These are phyloP conservation scores for Gryllus longicercus DNA, from an alignment of 2,888 invertebrate species.

Conservation along the genomic window DNA sequence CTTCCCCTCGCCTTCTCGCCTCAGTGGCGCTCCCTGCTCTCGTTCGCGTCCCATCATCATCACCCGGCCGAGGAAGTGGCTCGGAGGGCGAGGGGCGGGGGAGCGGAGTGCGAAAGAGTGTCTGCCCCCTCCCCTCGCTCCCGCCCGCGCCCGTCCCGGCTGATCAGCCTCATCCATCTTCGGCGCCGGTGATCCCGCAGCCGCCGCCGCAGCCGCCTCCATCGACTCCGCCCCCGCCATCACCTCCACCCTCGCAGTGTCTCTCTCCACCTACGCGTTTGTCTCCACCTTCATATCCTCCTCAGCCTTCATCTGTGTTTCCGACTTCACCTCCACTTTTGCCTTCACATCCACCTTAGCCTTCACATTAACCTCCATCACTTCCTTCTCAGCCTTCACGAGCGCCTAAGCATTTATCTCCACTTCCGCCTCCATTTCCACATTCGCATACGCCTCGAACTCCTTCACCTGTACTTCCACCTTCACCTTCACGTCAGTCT, in stretches of 20 bases:
- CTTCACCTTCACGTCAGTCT: background rate
- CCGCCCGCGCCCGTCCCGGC: background rate
- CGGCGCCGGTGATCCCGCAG: background rate
- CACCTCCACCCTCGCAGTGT: background rate
- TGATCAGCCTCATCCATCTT: constrained; percentile 9
- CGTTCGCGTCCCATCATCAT: background rate
- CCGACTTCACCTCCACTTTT: no score
- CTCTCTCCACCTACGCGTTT: background rate
- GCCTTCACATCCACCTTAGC: no score
- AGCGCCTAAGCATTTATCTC: no score
- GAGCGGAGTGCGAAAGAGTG: background rate
- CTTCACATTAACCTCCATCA: no score
- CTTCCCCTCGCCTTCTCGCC: background rate
- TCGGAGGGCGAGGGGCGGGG: background rate
- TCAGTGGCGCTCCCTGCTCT: background rate
- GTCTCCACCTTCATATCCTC: no score
- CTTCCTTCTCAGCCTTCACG: no score
- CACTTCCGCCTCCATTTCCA: no score
- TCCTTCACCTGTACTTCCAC: no score
- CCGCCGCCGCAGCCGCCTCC: background rate
- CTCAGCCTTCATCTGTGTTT: no score
- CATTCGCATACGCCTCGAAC: no score
- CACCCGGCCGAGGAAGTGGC: background rate
- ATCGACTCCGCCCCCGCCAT: background rate
- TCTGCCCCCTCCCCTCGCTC: background rate